phyloP scores from a whole-genome alignment of 1,140 invertebrate species.

The Bombus superbus region DNA sequence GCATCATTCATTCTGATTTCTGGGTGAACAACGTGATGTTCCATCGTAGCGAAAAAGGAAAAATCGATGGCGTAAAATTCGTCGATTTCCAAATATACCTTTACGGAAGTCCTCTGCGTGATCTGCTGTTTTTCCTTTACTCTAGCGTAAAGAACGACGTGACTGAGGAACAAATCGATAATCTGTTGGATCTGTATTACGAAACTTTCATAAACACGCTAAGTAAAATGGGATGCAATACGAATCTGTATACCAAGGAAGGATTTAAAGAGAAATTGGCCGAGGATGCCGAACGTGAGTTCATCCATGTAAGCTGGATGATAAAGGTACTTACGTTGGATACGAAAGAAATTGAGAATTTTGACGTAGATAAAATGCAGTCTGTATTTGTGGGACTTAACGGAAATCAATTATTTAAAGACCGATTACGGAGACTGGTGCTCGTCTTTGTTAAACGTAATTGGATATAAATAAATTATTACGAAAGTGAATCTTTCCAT shows the following conservation, averaged over 20 bases:
- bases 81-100: slow-evolving; percentile 86
- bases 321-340: slow-evolving; percentile 73
- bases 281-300: slow-evolving; percentile 65
- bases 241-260: slow-evolving; percentile 53
- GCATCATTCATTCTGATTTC: slow-evolving; percentile 84
- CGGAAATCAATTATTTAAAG: slow-evolving; percentile 39
- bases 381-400: not conserved
- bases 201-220: slow-evolving; percentile 78
- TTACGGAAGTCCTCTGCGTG: slow-evolving; percentile 82
- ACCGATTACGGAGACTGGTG: slow-evolving; percentile 51
- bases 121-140: slow-evolving; percentile 85
- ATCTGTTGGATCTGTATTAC: slow-evolving; percentile 83
- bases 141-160: slow-evolving; percentile 82
- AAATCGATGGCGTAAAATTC: slow-evolving; percentile 83
- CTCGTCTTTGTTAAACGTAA: slow-evolving; percentile 45
- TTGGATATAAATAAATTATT: slow-evolving; percentile 51
- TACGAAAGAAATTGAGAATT: slow-evolving; percentile 39
- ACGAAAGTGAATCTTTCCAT: not conserved
- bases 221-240: slow-evolving; percentile 70
- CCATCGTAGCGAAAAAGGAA: slow-evolving; percentile 68
- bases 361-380: slow-evolving; percentile 34
- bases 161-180: slow-evolving; percentile 79
- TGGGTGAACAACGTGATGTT: slow-evolving; percentile 87
- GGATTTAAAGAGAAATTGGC: slow-evolving; percentile 65
- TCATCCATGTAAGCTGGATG: slow-evolving; percentile 73